These are phyloP conservation scores for Drosophila mojavensis DNA, from an alignment of 1,140 invertebrate species.

Conservation along the genomic window DNA sequence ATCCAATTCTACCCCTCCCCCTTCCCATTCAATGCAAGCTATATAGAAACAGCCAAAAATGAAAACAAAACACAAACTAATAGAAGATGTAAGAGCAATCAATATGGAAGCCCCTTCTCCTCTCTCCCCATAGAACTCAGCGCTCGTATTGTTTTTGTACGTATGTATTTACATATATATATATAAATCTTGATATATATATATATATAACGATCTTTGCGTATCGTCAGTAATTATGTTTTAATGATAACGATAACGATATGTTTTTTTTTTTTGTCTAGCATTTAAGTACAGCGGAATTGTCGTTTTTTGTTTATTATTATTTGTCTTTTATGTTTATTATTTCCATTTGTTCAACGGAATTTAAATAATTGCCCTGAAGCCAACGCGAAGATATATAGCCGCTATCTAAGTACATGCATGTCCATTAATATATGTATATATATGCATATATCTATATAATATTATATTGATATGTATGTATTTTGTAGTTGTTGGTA, in stretches of 20 bases:
- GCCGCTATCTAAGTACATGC: conserved; percentile 39
- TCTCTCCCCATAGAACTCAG: not conserved
- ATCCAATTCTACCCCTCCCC: not conserved
- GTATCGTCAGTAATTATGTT: conserved; percentile 71
- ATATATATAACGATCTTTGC: conserved; percentile 41
- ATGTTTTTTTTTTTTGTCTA: conserved; percentile 55
- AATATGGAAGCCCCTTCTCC: not conserved
- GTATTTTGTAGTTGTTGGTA: conserved; percentile 49
- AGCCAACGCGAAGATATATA: conserved; percentile 60
- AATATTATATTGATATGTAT: conserved; percentile 31
- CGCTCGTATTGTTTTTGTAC: conserved; percentile 16
- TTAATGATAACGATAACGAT: conserved; percentile 60
- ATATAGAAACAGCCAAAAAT: conserved; percentile 18
- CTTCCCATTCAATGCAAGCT: not conserved
- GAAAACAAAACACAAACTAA: not conserved
- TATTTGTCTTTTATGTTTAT: conserved; percentile 2
- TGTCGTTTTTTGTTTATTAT: conserved; percentile 16
- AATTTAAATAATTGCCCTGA: conserved; percentile 47
- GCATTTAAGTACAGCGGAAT: conserved; percentile 31
- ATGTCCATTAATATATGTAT: conserved; percentile 23
- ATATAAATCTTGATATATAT: conserved; percentile 41
- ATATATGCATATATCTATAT: conserved; percentile 23
- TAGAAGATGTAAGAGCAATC: not conserved
- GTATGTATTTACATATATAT: conserved; percentile 37
- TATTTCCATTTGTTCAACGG: conserved; percentile 23